Base-by-base conservation (phyloP, 2,113 vertebrate species). In the Suncus etruscus region DNA sequence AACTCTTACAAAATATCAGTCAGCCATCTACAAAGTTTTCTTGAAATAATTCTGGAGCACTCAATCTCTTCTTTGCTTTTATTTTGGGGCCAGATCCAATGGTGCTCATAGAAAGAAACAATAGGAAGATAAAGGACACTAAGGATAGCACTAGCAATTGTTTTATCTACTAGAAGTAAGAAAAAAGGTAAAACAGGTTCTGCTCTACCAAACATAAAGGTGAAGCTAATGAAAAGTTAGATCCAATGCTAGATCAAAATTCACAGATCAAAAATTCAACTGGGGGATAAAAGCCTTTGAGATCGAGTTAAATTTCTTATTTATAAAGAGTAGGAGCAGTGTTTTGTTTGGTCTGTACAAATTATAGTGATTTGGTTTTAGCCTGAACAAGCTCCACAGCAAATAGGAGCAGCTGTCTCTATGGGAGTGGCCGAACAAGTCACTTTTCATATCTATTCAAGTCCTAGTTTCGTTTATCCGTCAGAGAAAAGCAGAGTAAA, bases 281-380 rank as follows among this genome's bases (percentile, higher is more conserved):
- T 84, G 63, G 22, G 63, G 70, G 48, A 20, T 11, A 90, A 92
- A 48, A 45, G 16, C 39, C n/a, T 72, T 50, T 77, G 80, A 11
- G 0, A 82, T n/a, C n/a, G 93, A 72, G 10, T 78, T 69, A 86
- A 83, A 84, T 51, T 95, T 91, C 74, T 61, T 51, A 74, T 83
- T 96, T 95, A 91, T 76, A 90, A 45, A 86, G 27, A 58, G 54
- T 68, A 54, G 27, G 73, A 90, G 58, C 61, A 86, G 1, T 75
- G 12, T 94, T 91, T 92, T 89, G 39, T 83, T 61, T 65, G 66
- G 32, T 86, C 77, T 54, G 10, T 39, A 93, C 16, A 70, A 91
- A 73, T 88, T 93, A 72, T 70, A 83, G 91, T 89, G 20, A 94
- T 77, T 95, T 95, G 83, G 25, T 94, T 97, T 94, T 78, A 89